Conservation (phyloP, 2,888 invertebrate genomes). For the Candidula unifasciata region DNA sequence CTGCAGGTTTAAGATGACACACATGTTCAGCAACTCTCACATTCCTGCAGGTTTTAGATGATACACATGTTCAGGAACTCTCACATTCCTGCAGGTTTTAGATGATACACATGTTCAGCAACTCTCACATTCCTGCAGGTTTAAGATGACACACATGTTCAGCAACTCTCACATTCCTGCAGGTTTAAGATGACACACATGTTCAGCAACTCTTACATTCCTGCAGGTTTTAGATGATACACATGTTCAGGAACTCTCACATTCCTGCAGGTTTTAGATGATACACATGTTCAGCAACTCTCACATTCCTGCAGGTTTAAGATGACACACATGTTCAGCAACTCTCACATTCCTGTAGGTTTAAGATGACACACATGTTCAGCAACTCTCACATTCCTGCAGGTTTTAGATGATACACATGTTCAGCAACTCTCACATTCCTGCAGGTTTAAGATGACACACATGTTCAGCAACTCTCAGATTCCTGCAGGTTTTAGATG, state of each 20-base stretch:
- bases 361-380: conserved; percentile 52
- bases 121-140: conserved; percentile 49
- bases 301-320: conserved; percentile 49
- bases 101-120: conserved; percentile 51
- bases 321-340: conserved; percentile 51
- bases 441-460: conserved; percentile 49
- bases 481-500: conserved; percentile 50
- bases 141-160: conserved; percentile 52
- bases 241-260: conserved; percentile 50
- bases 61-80: conserved; percentile 50
- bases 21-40: conserved; percentile 50
- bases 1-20: conserved; percentile 49
- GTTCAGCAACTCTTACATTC: conserved; percentile 51
- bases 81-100: conserved; percentile 49
- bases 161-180: conserved; percentile 51
- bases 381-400: conserved; percentile 51
- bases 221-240: conserved; percentile 49
- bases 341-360: conserved; percentile 48
- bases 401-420: conserved; percentile 48
- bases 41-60: conserved; percentile 50
- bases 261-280: conserved; percentile 50
- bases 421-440: conserved; percentile 50
- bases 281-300: conserved; percentile 50
- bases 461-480: conserved; percentile 50
- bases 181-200: conserved; percentile 48